phyloP scores from a whole-genome alignment of 2,113 vertebrate species.

The Campylomormyrus numenius region DNA sequence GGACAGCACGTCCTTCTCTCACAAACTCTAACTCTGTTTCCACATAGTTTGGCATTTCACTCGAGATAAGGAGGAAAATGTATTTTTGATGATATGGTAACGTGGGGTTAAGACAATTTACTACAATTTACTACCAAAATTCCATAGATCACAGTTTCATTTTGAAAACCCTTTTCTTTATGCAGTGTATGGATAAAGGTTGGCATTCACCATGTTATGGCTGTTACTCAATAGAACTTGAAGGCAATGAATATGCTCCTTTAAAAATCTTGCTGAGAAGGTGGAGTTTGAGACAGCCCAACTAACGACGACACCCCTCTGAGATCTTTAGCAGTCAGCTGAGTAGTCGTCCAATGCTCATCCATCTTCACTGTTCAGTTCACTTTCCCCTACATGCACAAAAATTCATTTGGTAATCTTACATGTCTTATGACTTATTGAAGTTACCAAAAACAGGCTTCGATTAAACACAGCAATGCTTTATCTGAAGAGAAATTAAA shows the following conservation, averaged over 20 bases:
- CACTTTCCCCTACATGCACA: neutral
- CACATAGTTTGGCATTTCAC: neutral
- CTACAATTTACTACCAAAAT: neutral
- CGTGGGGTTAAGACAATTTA: neutral
- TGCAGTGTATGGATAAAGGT: neutral
- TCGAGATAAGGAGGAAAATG: neutral
- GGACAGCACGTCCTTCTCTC: neutral
- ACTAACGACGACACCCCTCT: neutral
- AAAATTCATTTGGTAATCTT: neutral
- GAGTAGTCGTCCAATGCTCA: neutral
- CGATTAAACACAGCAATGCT: neutral
- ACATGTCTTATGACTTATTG: neutral
- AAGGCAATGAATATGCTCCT: neutral
- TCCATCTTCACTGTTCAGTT: neutral
- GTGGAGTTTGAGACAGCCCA: neutral
- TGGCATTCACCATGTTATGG: neutral
- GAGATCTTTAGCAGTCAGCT: neutral
- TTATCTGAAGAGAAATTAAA: neutral
- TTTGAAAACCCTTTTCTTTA: neutral
- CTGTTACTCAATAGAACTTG: neutral
- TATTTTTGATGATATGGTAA: neutral
- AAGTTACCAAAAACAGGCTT: neutral
- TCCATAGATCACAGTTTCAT: neutral
- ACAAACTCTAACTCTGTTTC: neutral
- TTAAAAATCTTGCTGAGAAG: neutral